Conservation (phyloP, 1,140 invertebrate species). For the Microplitis demolitor region DNA sequence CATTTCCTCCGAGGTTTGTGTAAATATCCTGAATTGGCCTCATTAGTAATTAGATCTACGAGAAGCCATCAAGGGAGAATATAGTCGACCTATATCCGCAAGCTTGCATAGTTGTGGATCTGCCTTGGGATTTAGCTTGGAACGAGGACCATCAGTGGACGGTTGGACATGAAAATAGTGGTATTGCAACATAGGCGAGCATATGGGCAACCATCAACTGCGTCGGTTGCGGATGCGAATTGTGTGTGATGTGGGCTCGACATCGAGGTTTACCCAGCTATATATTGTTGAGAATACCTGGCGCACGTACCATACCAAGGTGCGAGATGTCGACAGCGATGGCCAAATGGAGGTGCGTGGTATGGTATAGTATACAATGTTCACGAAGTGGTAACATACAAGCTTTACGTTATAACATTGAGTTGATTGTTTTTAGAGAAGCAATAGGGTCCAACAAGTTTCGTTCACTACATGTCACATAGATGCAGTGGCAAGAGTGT, state of each 20-base stretch:
- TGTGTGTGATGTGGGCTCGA: conserved; percentile 42
- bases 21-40: too few relatives aligned
- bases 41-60: too few relatives aligned
- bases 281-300: conserved; percentile 36
- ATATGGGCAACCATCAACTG: not conserved
- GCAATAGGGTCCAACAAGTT: not conserved
- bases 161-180: not conserved
- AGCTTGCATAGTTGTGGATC: conserved; percentile 5
- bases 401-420: not conserved
- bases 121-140: not conserved
- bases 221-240: conserved; percentile 31
- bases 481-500: conserved; percentile 27
- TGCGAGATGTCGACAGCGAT: conserved; percentile 26
- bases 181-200: not conserved
- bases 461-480: not conserved
- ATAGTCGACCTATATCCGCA: not conserved
- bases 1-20: too few relatives aligned
- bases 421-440: conserved; percentile 7
- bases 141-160: not conserved
- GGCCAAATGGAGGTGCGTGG: not conserved
- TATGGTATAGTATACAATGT: not conserved
- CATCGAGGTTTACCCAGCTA: conserved; percentile 37
- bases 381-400: not conserved
- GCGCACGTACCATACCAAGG: conserved; percentile 33
- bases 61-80: too few relatives aligned